Percentiles rank a stretch among this genome's conserved stretches.
Evolutionary conservation across 2,888 invertebrate species (phyloP).

Genomic region (Gymnocheta viridis): DNA sequence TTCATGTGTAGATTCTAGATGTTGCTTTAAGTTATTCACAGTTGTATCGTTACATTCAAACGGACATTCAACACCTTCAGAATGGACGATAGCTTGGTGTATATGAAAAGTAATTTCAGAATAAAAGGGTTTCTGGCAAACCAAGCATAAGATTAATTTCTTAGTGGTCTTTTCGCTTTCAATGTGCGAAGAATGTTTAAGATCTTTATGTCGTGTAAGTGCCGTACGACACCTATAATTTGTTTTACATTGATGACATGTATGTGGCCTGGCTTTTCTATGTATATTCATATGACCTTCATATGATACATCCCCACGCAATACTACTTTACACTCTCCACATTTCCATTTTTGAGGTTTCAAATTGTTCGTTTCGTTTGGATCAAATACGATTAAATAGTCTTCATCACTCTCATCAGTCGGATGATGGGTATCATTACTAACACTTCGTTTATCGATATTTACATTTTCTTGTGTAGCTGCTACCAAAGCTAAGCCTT

Average conservation of each 20-base stretch:
- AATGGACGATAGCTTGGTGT: slow-evolving; percentile 51
- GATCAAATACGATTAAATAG: slow-evolving; percentile 64
- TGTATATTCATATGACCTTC: slow-evolving; percentile 73
- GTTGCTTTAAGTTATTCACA: slow-evolving; percentile 41
- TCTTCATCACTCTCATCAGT: slow-evolving; percentile 71
- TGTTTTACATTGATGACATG: slow-evolving; percentile 65
- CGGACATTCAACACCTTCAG: slow-evolving; percentile 45
- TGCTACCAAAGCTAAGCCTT: slow-evolving; percentile 45
- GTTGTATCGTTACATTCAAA: slow-evolving; percentile 9
- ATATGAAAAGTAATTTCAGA: slow-evolving; percentile 20
- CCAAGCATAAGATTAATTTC: slow-evolving; percentile 14
- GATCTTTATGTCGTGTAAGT: slow-evolving; percentile 64
- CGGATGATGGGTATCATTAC: slow-evolving; percentile 24
- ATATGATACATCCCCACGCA: slow-evolving; percentile 72
- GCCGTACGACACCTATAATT: slow-evolving; percentile 68
- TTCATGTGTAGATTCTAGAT: slow-evolving; percentile 35
- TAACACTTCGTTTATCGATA: background rate
- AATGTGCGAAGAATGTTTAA: slow-evolving; percentile 31
- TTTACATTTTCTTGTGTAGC: slow-evolving; percentile 55
- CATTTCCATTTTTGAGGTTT: slow-evolving; percentile 71
- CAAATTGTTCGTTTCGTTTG: slow-evolving; percentile 33
- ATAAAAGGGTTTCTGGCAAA: slow-evolving; percentile 35
- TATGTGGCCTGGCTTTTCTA: slow-evolving; percentile 68
- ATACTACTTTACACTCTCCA: slow-evolving; percentile 69
- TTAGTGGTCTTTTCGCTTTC: background rate